Percentiles rank a stretch among this genome's conserved stretches.
These are phyloP conservation scores for Petrosia ficiformis DNA, from an alignment of 37 sponge, comb jelly and placozoan genomes.

Conservation along the genomic window DNA sequence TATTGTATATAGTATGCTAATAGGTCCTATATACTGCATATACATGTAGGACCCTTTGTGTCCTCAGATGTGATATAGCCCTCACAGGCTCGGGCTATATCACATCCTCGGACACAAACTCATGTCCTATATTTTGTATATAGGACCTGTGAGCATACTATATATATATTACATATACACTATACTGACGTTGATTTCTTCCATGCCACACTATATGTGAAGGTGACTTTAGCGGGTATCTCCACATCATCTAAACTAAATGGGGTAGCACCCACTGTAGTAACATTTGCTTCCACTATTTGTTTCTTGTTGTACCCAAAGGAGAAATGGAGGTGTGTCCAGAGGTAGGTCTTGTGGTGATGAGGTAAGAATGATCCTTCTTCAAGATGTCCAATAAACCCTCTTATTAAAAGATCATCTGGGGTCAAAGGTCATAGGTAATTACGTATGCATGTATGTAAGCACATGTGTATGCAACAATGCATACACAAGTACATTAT, in stretches of 20 bases:
- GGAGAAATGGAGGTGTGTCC: constrained; percentile 84
- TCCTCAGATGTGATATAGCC: not conserved
- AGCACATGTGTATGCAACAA: no score
- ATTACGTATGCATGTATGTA: no score
- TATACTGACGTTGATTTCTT: constrained; percentile 48
- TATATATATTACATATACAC: no score
- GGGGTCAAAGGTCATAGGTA: no score
- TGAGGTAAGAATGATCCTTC: constrained; percentile 85
- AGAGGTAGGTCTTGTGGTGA: constrained; percentile 66
- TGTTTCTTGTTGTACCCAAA: constrained; percentile 79
- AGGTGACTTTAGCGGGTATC: constrained; percentile 69
- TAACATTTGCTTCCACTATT: constrained; percentile 70
- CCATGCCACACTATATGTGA: constrained; percentile 82
- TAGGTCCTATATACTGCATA: no score
- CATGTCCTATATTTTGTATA: no score
- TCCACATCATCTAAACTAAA: constrained; percentile 59
- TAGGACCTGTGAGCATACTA: no score
- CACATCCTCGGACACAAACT: no score
- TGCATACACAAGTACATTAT: no score
- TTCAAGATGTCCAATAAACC: constrained; percentile 91
- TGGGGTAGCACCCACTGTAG: constrained; percentile 60
- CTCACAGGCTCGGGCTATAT: no score
- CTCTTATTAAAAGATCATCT: constrained; percentile 89
- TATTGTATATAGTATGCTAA: no score
- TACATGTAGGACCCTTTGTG: no score